A percentile compares a stretch with the other conserved stretches of the same genome.
Evolutionary conservation across 2,113 vertebrate species (phyloP).

Genomic region (Grantiella picta): DNA sequence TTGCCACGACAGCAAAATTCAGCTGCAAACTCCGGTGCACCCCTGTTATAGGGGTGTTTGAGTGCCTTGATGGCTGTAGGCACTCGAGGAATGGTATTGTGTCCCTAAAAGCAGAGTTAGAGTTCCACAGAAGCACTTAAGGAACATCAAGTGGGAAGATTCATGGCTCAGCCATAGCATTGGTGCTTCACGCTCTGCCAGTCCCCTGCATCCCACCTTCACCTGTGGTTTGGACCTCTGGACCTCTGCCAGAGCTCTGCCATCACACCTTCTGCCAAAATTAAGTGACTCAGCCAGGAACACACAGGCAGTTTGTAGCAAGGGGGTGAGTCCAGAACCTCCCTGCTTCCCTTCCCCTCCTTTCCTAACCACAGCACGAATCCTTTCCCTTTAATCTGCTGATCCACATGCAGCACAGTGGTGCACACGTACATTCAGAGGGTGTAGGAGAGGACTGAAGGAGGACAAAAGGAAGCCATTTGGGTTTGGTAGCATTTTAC

Average conservation of each 20-base stretch:
- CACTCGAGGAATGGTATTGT: background rate
- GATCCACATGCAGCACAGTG: accelerated
- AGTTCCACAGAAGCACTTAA: background rate
- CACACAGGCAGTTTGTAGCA: background rate
- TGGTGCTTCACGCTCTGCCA: accelerated
- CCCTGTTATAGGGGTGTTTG: background rate
- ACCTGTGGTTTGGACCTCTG: background rate
- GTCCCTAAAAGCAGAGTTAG: background rate
- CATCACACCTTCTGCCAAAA: background rate
- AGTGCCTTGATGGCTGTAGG: background rate
- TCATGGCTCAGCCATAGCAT: background rate
- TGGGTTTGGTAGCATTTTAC: background rate
- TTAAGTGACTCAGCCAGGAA: background rate
- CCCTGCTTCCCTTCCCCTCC: background rate
- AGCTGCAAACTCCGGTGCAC: background rate
- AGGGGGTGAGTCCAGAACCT: background rate
- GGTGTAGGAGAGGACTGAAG: background rate
- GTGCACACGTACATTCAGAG: background rate
- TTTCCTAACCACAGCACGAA: background rate
- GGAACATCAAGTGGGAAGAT: background rate
- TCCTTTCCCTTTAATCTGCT: background rate
- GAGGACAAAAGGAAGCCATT: background rate
- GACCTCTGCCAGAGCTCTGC: background rate
- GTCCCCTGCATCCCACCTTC: background rate
- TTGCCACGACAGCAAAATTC: background rate